Evolutionary conservation across 2,888 invertebrate genomes (phyloP), one percentile per base, ranked within the genome.

Genomic region (Tuberolachnus salignus): DNA sequence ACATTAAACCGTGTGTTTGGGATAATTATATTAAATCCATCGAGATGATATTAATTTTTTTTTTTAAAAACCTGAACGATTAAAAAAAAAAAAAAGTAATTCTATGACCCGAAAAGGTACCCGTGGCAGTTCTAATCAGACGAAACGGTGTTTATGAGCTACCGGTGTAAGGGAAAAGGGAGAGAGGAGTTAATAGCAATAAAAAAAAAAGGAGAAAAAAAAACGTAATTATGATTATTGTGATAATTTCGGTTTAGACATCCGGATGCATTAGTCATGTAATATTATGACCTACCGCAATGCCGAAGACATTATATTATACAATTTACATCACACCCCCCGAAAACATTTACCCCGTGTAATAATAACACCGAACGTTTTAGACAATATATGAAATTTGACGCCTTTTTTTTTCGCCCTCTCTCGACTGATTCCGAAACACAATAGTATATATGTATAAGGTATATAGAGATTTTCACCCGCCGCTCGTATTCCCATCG

Each of bases 321-420:
- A n/a, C n/a, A n/a, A n/a, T n/a, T n/a, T n/a, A n/a, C 9, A 57
- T 8, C 26, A 55, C 75, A 78, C 75, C 67, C 75, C 75, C 67
- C 67, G 67, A 55, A 34, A 34, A 67, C 64, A 57, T 75, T 75
- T 75, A 67, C 34, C 34, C 75, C 44, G 49, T n/a, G n/a, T 73
- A 73, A 63, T 63, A 73, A 63, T 21, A 34, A 70, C 42, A 51
- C 53, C 34, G 21, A 51, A 51, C 10, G 63, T 57, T 51, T 67
- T 78, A 78, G 67, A 78, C 75, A 78, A 78, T 78, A 78, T 78
- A 67, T 67, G 75, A 78, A 57, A 78, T 78, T 78, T 78, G 67
- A 78, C 75, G 75, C 75, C 67, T 78, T 73, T 34, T 34, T 74
- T 78, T 67, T 49, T 44, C n/a, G 44, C n/a, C 21, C 51, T 73